These are phyloP conservation scores for Cyanoramphus novaezelandiae DNA, from an alignment of 2,113 vertebrate species.

Conservation along the genomic window DNA sequence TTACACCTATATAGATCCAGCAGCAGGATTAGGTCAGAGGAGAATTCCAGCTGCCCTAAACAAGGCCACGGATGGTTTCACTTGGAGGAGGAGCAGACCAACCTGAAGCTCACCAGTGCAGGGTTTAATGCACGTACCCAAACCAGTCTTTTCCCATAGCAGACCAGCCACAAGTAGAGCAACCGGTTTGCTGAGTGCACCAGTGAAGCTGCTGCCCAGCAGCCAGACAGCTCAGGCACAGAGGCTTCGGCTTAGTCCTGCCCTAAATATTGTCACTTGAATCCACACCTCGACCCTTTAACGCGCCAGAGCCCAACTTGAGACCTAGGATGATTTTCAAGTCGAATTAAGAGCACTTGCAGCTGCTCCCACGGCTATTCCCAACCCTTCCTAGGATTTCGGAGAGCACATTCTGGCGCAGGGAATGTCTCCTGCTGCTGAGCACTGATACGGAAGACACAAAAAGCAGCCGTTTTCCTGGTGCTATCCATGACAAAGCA, in stretches of 20 bases:
- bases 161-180: not conserved
- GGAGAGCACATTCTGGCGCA: not conserved
- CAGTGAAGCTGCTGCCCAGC: not conserved
- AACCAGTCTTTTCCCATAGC: not conserved
- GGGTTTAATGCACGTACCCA: not conserved
- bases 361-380: slow-evolving; percentile 32
- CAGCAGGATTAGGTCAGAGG: not conserved
- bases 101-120: not conserved
- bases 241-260: not conserved
- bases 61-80: not conserved
- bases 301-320: not conserved
- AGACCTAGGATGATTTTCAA: not conserved
- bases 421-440: slow-evolving; percentile 1
- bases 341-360: not conserved
- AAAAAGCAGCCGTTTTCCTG: not conserved
- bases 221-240: not conserved
- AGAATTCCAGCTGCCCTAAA: not conserved
- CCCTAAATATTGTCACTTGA: not conserved
- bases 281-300: not conserved
- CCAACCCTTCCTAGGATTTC: not conserved
- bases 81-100: not conserved
- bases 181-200: not conserved
- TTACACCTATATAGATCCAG: not conserved
- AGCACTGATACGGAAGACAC: not conserved
- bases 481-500: not conserved